Conservation (phyloP, 30 jellyfish, hydroid and myxozoan genomes). For the Haliclystus octoradiatus region DNA sequence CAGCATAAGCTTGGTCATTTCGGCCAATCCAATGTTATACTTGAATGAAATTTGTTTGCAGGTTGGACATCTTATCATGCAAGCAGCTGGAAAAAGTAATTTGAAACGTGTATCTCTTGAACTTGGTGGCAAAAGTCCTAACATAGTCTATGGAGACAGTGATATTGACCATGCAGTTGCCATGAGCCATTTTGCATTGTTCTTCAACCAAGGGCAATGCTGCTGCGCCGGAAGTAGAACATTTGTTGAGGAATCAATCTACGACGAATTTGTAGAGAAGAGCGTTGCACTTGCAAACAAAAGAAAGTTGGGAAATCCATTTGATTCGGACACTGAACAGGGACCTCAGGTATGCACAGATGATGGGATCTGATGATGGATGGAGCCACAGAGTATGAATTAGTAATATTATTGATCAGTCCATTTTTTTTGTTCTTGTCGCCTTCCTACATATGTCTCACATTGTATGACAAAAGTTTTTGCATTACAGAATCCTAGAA, state of each 20-base stretch:
- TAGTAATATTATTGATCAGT: too few relatives aligned
- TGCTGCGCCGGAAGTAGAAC: constrained; percentile 89
- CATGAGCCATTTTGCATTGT: constrained; percentile 62
- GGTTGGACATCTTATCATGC: constrained; percentile 70
- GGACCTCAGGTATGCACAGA: constrained; percentile 81
- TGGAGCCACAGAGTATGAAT: too few relatives aligned
- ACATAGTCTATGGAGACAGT: constrained; percentile 66
- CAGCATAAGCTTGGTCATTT: too few relatives aligned
- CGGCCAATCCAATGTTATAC: too few relatives aligned
- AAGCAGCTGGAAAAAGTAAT: constrained; percentile 83
- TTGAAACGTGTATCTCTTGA: constrained; percentile 59
- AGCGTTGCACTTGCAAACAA: constrained; percentile 46
- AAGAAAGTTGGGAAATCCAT: constrained; percentile 68
- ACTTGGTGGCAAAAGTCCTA: constrained; percentile 50
- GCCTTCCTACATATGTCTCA: too few relatives aligned
- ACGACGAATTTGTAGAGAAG: constrained; percentile 77
- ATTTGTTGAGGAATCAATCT: constrained; percentile 73
- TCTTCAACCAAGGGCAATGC: constrained; percentile 91
- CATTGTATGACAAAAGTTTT: too few relatives aligned
- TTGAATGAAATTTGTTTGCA: too few relatives aligned
- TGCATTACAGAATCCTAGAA: too few relatives aligned
- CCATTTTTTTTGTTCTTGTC: background rate
- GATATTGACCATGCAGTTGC: constrained; percentile 76
- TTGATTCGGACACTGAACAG: constrained; percentile 48
- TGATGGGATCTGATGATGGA: too few relatives aligned